A percentile compares a stretch with the other conserved stretches of the same genome.
These are phyloP conservation scores for Holacanthella duospinosa DNA, from an alignment of 2,888 invertebrate genomes.

Conservation along the genomic window DNA sequence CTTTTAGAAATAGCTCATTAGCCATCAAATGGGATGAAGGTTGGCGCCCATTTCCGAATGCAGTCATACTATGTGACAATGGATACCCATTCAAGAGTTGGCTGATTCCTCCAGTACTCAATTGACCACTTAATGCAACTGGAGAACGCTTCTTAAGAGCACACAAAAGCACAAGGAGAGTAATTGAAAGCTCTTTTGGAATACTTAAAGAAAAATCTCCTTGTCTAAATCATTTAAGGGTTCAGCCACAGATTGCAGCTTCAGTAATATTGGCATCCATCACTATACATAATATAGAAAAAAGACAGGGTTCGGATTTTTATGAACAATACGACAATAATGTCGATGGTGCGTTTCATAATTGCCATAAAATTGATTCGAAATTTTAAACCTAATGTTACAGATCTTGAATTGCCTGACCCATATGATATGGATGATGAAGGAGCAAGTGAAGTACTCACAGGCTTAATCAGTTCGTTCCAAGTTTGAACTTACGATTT, in stretches of 20 bases:
- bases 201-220: constrained; percentile 11
- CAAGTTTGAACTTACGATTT: too few relatives aligned
- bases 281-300: constrained; percentile 8
- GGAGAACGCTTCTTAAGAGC: constrained; percentile 1
- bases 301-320: neutral
- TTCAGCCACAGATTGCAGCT: constrained; percentile 6
- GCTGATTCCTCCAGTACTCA: constrained; percentile 8
- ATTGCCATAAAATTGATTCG: too few relatives aligned
- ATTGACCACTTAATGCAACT: neutral
- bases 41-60: constrained; percentile 25
- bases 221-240: constrained; percentile 8
- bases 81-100: constrained; percentile 7
- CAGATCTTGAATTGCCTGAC: too few relatives aligned
- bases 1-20: constrained; percentile 16
- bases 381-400: too few relatives aligned
- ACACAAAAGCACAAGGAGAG: constrained; percentile 12
- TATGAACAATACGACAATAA: neutral
- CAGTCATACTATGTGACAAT: constrained; percentile 18
- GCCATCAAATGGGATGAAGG: constrained; percentile 12
- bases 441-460: too few relatives aligned
- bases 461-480: too few relatives aligned
- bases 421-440: too few relatives aligned
- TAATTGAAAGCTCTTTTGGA: constrained; percentile 11
- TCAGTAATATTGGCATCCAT: constrained; percentile 7
- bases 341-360: too few relatives aligned